Percentiles rank a stretch among this genome's conserved stretches.
Conservation (phyloP, 2,797 vertebrate genomes). For the Podargus strigoides region DNA sequence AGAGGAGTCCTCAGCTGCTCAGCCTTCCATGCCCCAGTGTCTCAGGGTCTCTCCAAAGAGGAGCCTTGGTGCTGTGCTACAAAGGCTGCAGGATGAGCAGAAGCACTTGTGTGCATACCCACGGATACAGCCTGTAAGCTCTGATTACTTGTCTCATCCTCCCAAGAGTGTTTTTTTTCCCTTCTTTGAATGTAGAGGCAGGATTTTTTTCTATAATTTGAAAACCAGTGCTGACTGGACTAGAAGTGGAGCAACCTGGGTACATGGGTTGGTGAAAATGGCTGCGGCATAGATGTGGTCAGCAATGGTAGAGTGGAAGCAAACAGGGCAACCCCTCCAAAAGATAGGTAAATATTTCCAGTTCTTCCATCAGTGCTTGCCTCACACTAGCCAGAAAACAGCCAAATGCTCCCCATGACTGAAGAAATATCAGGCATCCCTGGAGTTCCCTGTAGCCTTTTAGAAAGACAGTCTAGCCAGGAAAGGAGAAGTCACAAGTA, state of each 20-base stretch:
- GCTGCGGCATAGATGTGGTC: not conserved
- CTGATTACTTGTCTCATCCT: not conserved
- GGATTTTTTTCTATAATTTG: not conserved
- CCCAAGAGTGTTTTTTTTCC: not conserved
- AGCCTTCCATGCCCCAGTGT: not conserved
- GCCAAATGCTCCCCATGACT: not conserved
- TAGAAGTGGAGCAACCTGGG: not conserved
- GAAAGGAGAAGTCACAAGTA: not conserved
- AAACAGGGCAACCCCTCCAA: not conserved
- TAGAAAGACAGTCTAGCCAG: not conserved
- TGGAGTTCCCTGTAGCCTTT: not conserved
- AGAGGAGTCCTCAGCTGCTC: not conserved
- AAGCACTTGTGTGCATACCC: not conserved
- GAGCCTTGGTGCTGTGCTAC: not conserved
- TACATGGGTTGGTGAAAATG: not conserved
- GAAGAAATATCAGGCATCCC: not conserved
- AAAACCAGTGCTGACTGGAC: not conserved
- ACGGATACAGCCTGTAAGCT: fast-evolving
- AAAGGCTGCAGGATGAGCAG: not conserved
- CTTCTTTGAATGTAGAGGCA: not conserved
- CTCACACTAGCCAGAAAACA: not conserved
- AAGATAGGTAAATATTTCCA: not conserved
- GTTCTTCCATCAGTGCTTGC: not conserved
- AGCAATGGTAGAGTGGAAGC: not conserved
- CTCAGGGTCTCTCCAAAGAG: not conserved